A percentile compares a stretch with the other conserved stretches of the same genome.
phyloP scores from a whole-genome alignment of 2,113 vertebrate genomes.

The Condylura cristata region DNA sequence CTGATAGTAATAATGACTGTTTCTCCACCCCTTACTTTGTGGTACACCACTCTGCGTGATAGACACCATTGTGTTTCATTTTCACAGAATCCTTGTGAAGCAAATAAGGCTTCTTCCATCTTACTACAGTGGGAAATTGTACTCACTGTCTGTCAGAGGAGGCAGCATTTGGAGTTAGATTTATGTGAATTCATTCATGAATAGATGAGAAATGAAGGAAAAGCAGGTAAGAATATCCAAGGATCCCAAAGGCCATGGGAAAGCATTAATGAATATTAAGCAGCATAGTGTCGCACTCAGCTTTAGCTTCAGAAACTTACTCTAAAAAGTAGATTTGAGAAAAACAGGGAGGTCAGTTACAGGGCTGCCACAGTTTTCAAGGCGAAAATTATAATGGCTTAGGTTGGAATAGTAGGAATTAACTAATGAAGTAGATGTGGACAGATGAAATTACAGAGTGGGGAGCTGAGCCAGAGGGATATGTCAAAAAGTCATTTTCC shows the following conservation, averaged over 20 bases:
- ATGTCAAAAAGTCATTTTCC: not conserved
- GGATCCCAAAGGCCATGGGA: not conserved
- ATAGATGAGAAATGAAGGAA: not conserved
- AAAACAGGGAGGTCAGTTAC: not conserved
- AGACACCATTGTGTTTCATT: not conserved
- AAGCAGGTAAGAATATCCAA: not conserved
- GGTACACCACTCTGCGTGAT: not conserved
- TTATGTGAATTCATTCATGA: constrained; percentile 20
- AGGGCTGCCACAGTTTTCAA: not conserved
- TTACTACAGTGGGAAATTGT: not conserved
- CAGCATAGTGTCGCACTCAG: not conserved
- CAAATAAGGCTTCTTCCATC: not conserved
- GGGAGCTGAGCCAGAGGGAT: not conserved
- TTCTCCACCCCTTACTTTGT: constrained; percentile 13
- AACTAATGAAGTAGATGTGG: not conserved
- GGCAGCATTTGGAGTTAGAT: not conserved
- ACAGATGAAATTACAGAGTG: not conserved
- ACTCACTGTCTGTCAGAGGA: not conserved
- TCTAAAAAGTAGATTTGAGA: not conserved
- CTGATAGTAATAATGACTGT: not conserved
- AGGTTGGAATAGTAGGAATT: not conserved
- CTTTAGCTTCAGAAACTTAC: constrained; percentile 27
- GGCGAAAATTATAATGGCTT: not conserved
- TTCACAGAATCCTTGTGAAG: not conserved
- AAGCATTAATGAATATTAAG: constrained; percentile 12